A percentile compares a stretch with the other conserved stretches of the same genome.
Evolutionary conservation across 2,888 invertebrate species (phyloP).

Genomic region (Hetaerina titia): DNA sequence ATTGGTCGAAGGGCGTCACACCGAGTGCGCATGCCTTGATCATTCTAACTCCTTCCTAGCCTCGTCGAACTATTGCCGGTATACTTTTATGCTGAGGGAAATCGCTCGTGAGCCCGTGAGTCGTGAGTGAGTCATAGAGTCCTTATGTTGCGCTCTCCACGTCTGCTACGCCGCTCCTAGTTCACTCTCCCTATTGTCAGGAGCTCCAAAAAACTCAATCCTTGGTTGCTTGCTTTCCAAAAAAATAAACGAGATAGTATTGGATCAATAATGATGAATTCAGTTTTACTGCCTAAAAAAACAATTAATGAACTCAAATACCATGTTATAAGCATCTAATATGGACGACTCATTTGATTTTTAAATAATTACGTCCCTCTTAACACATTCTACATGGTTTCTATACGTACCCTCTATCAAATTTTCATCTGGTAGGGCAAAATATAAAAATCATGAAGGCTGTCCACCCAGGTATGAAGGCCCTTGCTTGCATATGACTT

Average conservation of each 20-base stretch:
- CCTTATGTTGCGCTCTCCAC: neutral
- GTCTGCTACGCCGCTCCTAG: neutral
- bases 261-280: too few relatives aligned
- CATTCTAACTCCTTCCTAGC: neutral
- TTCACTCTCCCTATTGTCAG: neutral
- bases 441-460: too few relatives aligned
- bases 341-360: too few relatives aligned
- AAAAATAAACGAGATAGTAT: neutral
- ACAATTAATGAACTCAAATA: too few relatives aligned
- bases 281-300: too few relatives aligned
- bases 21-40: conserved; percentile 29
- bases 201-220: neutral
- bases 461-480: too few relatives aligned
- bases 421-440: too few relatives aligned
- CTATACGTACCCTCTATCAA: too few relatives aligned
- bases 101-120: neutral
- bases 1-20: conserved; percentile 16
- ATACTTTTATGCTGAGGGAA: neutral
- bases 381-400: too few relatives aligned
- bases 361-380: too few relatives aligned
- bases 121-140: neutral
- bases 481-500: too few relatives aligned
- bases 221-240: neutral
- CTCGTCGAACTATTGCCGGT: neutral
- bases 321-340: too few relatives aligned